Evolutionary conservation across 2,113 vertebrate species (phyloP).

Genomic region (Odocoileus hemionus): DNA sequence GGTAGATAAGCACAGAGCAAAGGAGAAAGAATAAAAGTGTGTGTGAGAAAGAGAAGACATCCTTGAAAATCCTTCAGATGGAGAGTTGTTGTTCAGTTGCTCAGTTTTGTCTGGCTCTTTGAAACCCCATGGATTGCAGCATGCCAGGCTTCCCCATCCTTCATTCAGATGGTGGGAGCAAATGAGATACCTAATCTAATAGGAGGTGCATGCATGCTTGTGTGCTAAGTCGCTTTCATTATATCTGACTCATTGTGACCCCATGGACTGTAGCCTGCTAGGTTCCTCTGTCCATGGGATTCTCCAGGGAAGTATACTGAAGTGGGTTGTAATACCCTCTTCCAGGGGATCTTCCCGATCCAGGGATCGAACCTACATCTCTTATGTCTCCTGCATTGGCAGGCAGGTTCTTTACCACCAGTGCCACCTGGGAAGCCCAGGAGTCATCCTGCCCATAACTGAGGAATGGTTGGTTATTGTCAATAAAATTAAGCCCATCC

Average conservation of each 20-base stretch:
- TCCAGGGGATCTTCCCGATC: not conserved
- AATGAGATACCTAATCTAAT: not conserved
- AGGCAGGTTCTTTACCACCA: not conserved
- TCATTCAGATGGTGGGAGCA: not conserved
- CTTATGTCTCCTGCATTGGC: not conserved
- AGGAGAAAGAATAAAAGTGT: not conserved
- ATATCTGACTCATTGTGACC: not conserved
- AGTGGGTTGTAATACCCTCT: not conserved
- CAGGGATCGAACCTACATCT: not conserved
- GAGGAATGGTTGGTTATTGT: not conserved
- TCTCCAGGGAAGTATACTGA: not conserved
- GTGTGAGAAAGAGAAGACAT: not conserved
- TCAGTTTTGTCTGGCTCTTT: not conserved
- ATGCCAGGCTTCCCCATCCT: not conserved
- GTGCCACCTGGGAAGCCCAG: not conserved
- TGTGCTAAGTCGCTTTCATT: not conserved
- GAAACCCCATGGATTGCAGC: not conserved
- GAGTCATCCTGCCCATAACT: not conserved
- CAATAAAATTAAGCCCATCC: not conserved
- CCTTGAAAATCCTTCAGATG: not conserved
- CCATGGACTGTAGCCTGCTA: not conserved
- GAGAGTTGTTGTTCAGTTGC: not conserved
- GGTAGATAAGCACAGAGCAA: not conserved
- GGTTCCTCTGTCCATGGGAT: not conserved
- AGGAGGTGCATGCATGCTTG: not conserved